Evolutionary conservation across 2,888 invertebrate genomes (phyloP), one percentile per base, ranked within the genome.

Genomic region (Trissoscelio sp.): DNA sequence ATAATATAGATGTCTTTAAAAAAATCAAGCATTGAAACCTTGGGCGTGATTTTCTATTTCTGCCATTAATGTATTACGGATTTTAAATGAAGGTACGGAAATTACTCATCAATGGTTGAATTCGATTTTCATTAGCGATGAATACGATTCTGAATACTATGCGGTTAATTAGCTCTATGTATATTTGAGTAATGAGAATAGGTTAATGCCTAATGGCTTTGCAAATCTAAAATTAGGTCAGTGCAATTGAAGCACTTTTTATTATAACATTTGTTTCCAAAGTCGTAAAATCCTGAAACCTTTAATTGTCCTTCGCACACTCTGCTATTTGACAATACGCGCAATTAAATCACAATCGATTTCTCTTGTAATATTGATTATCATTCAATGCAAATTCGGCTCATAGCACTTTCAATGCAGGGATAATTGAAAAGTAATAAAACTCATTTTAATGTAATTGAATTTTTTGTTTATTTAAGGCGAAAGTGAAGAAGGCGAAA

Each of bases 401-500:
- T 69, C 31, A 31, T 46, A 34, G 3, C 24, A 24, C 24, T n/a
- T n/a, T 24, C 24, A 24, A 4, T 24, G 3, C 24, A 24, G 6
- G 24, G n/a, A n/a, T n/a, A n/a, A n/a, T n/a, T n/a, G n/a, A n/a
- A n/a, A n/a, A n/a, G n/a, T n/a, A n/a, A n/a, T n/a, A n/a, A n/a
- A n/a, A n/a, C n/a, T 24, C 24, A 24, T 24, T 37, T 9, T 9
- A 37, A n/a, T 37, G 37, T 31, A 34, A 9, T 9, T 34, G 34
- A 11, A 11, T 34, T 24, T 24, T 24, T 24, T 24, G 3, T 34
- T 28, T 34, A 3, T 57, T 58, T 58, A 79, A 92, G 92, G 93
- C 93, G 51, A 94, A 94, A 77, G 90, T 92, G 64, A 95, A 94
- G 89, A 95, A 93, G 85, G 95, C 97, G 11, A 97, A 96, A 89